Evolutionary conservation across 2,888 invertebrate genomes (phyloP).

Genomic region (Phorcus lineatus): DNA sequence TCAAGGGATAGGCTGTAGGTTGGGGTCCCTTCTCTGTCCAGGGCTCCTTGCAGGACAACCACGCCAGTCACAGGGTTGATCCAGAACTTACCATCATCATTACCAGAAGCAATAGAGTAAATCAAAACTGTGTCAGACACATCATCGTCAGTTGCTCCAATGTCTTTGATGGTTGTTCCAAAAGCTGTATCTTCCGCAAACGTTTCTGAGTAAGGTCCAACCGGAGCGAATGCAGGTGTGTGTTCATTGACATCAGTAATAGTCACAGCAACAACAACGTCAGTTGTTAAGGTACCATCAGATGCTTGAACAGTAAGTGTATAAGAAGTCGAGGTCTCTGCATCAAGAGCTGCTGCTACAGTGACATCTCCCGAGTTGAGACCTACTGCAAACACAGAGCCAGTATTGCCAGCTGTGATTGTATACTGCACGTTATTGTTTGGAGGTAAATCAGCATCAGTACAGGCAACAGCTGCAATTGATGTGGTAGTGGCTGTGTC

Average conservation of each 20-base stretch:
- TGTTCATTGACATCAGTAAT: constrained; percentile 56
- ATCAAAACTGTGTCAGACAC: constrained; percentile 42
- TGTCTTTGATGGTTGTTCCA: constrained; percentile 45
- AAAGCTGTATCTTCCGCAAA: constrained; percentile 43
- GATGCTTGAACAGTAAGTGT: constrained; percentile 83
- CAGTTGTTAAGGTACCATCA: constrained; percentile 94
- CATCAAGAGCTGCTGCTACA: constrained; percentile 33
- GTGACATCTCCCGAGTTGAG: constrained; percentile 32
- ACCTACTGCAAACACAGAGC: constrained; percentile 27
- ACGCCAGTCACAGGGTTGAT: constrained; percentile 54
- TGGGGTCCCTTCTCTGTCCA: constrained; percentile 51
- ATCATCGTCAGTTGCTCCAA: constrained; percentile 58
- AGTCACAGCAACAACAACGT: constrained; percentile 80
- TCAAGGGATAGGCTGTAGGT: constrained; percentile 48
- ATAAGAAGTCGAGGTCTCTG: constrained; percentile 33
- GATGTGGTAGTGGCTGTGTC: constrained; percentile 41
- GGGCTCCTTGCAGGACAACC: constrained; percentile 40
- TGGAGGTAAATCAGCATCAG: constrained; percentile 47
- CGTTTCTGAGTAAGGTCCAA: constrained; percentile 72
- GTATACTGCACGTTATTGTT: constrained; percentile 43
- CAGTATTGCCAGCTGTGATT: constrained; percentile 24
- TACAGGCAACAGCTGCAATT: constrained; percentile 42
- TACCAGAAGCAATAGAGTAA: constrained; percentile 55
- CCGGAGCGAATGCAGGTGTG: constrained; percentile 41
- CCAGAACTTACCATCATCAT: constrained; percentile 47